Base-by-base conservation (phyloP, 2,797 vertebrate species). In the Linurgus olivaceus region DNA sequence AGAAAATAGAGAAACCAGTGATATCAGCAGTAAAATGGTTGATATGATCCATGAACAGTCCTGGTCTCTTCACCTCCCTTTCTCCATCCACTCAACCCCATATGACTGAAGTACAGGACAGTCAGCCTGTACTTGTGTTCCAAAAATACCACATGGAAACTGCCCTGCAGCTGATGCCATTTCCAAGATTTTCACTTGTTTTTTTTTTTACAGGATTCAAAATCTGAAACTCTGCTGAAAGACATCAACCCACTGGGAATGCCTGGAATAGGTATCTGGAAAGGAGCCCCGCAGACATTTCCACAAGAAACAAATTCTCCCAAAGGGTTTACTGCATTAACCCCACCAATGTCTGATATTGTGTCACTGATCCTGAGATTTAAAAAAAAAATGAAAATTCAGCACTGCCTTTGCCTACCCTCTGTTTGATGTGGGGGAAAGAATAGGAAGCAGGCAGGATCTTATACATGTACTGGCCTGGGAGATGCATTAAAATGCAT, bases 41-140 rank as follows among this genome's bases (percentile, higher is more conserved):
- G 65, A 44, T 78, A 63, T 66, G 40, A 62, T 47, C 6, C 6
- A 31, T 50, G 47, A 68, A 47, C 14, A 5, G 19, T 29, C 29
- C 14, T 29, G 15, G 7, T 63, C 40, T 70, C 55, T 80, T 76
- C 28, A n/a, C n/a, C n/a, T 62, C 33, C 67, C 81, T 62, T 88
- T 73, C 71, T 74, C 35, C 38, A 54, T 33, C 13, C 57, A 14
- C 62, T 92, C 35, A 33, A 4, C 4, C 5, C 21, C 0, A 0
- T 8, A 33, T 11, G 35, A 21, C 42, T 61, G 33, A 68, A 63
- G 31, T 24, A 57, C 2, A 37, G 16, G 55, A 73, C 18, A 17
- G 38, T 58, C 75, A 74, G 26, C 29, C 21, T 17, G 7, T 21
- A 29, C 12, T 42, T 19, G 4, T 0, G 4, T 77, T 91, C 73